Base-by-base conservation (phyloP, 2,888 invertebrate species). In the Cryptus armator region DNA sequence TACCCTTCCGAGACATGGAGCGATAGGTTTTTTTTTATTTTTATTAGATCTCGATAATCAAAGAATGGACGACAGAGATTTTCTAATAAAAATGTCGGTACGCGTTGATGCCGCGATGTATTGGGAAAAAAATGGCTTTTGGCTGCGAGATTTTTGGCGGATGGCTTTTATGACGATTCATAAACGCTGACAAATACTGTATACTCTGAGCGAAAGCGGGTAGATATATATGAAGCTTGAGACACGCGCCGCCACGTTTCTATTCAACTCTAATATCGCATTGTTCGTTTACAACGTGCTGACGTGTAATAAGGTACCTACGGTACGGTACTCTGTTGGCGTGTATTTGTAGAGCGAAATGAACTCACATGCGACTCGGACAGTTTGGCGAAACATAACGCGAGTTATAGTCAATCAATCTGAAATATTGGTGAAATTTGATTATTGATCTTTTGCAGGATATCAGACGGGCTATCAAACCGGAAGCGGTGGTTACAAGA, bases 241-340 rank as follows among this genome's bases (percentile, higher is more conserved):
- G 92, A 90, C 93, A 93, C 93, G 93, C 91, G 93, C 91, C 93
- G 92, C 88, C 93, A 93, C 93, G 91, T 90, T 92, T 87, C 92
- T 81, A 91, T 92, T 92, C 91, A 91, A 87, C 84, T 87, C 83
- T 85, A 85, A 86, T 88, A 88, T 85, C 56, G 81, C 80, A 88
- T 88, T 88, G 88, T 88, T 87, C 83, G 77, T 76, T 80, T 72
- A 72, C 67, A 82, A 72, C 81, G 77, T 48, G 84, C 84, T 79
- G 84, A 81, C 81, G 84, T 81, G 56, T 71, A 77, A 44, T 66
- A 51, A 43, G 37, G 32, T 51, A 32, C 24, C 43, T 71, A 29
- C n/a, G 48, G 71, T 67, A 56, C 46, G 53, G 32, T 37, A 62
- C n/a, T n/a, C 19, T 48, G 78, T 64, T 62, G 62, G 67, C 29